Evolutionary conservation across 2,888 invertebrate genomes (phyloP).

Genomic region (Pherbina coryleti): DNA sequence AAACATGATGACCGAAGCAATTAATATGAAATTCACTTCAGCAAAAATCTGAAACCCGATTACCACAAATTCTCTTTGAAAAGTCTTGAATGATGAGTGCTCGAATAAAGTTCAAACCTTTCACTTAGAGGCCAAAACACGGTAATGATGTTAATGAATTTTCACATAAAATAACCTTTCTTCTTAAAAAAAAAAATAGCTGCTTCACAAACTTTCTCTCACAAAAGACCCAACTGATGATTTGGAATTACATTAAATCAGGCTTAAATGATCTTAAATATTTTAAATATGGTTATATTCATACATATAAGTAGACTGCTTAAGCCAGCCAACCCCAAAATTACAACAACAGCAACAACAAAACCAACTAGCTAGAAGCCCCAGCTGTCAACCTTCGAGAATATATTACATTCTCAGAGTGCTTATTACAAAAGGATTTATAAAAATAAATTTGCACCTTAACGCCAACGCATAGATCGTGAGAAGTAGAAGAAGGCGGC

Average conservation of each 20-base stretch:
- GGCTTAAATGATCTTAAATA: conserved; percentile 60
- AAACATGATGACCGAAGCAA: no score
- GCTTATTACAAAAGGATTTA: conserved; percentile 62
- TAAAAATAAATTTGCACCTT: conserved; percentile 65
- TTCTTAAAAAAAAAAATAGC: neutral
- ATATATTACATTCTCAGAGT: conserved; percentile 61
- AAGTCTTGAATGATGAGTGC: no score
- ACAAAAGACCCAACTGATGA: neutral
- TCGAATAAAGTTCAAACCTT: no score
- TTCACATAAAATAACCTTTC: no score
- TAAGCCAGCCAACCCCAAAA: neutral
- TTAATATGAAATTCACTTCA: no score
- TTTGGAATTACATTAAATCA: conserved; percentile 52
- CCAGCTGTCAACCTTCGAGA: conserved; percentile 60
- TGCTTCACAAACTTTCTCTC: neutral
- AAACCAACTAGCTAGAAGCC: conserved; percentile 27
- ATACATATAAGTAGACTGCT: neutral
- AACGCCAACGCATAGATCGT: conserved; percentile 55
- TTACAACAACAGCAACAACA: conserved; percentile 15
- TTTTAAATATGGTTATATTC: conserved; percentile 4
- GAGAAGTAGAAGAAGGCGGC: neutral
- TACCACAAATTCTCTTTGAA: no score
- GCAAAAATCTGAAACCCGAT: no score
- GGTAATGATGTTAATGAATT: no score
- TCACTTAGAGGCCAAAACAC: no score